Evolutionary conservation across 2,113 vertebrate species (phyloP).

Genomic region (Calidris pugnax): DNA sequence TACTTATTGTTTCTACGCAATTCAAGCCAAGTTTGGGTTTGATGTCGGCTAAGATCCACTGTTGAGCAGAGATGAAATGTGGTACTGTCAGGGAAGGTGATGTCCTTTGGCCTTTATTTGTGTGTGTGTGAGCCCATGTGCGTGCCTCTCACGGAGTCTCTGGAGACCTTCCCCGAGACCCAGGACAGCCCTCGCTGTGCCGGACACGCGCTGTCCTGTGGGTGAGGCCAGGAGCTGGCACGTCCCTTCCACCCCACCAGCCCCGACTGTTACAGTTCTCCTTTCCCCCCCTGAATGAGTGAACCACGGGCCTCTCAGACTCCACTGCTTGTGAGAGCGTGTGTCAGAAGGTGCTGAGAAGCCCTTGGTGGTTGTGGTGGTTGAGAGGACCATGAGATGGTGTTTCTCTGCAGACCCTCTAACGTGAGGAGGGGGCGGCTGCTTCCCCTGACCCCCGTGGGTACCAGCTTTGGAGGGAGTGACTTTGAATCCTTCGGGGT

Average conservation of each 20-base stretch:
- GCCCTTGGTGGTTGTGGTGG: background rate
- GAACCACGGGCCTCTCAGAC: background rate
- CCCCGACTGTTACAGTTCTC: background rate
- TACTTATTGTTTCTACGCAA: background rate
- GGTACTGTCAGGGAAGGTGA: background rate
- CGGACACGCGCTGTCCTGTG: accelerated
- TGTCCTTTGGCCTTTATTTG: background rate
- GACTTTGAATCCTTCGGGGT: background rate
- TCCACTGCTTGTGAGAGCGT: background rate
- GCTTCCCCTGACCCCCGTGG: background rate
- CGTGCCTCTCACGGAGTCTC: background rate
- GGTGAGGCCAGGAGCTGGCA: background rate
- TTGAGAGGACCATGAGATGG: accelerated
- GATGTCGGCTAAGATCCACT: background rate
- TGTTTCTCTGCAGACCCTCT: background rate
- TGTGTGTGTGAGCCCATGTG: background rate
- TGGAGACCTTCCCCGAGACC: background rate
- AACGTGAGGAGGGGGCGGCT: too few relatives aligned
- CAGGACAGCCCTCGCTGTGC: background rate
- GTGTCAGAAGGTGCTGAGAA: background rate
- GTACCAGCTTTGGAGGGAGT: background rate
- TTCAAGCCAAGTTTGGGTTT: background rate
- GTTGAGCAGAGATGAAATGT: accelerated
- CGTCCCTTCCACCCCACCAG: background rate
- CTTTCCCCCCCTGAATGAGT: background rate